Evolutionary conservation across 1,140 invertebrate species (phyloP).

Genomic region (Ips nitidus): DNA sequence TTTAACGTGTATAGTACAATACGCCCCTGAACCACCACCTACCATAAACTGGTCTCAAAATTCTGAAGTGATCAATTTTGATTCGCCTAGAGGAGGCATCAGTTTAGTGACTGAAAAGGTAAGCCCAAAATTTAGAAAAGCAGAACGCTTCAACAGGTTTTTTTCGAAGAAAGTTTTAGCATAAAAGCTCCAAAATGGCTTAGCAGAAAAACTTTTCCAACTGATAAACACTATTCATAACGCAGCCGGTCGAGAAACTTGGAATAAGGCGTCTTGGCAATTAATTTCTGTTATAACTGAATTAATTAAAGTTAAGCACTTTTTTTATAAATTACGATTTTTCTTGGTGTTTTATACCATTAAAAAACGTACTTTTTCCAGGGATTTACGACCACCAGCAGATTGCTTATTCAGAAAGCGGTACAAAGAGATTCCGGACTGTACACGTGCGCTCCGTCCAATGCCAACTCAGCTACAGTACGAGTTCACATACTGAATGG

Average conservation of each 20-base stretch:
- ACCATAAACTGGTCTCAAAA: slow-evolving; percentile 81
- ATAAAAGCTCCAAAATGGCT: slow-evolving; percentile 11
- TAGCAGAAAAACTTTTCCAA: slow-evolving; percentile 6
- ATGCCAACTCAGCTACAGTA: slow-evolving; percentile 72
- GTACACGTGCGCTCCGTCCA: slow-evolving; percentile 77
- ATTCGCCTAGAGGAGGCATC: slow-evolving; percentile 71
- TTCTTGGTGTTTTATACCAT: background rate
- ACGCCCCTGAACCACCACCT: slow-evolving; percentile 77
- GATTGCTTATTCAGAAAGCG: slow-evolving; percentile 77
- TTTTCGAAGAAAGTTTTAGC: slow-evolving; percentile 11
- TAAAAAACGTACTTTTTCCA: slow-evolving; percentile 2
- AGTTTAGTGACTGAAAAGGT: slow-evolving; percentile 75
- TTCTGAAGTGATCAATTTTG: slow-evolving; percentile 76
- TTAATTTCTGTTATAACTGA: background rate
- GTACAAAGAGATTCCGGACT: slow-evolving; percentile 71
- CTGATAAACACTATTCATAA: slow-evolving; percentile 20
- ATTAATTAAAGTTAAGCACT: too few species aligned
- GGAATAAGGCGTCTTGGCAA: background rate
- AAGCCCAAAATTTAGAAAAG: slow-evolving; percentile 1
- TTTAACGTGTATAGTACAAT: slow-evolving; percentile 80
- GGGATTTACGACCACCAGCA: slow-evolving; percentile 74
- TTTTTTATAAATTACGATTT: too few species aligned
- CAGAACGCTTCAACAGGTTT: slow-evolving; percentile 9
- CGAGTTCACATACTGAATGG: slow-evolving; percentile 82
- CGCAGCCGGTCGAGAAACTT: background rate